A percentile compares a stretch with the other conserved stretches of the same genome.
Conservation (phyloP, 1,140 invertebrate species). For the Aphaenogaster floridana region DNA sequence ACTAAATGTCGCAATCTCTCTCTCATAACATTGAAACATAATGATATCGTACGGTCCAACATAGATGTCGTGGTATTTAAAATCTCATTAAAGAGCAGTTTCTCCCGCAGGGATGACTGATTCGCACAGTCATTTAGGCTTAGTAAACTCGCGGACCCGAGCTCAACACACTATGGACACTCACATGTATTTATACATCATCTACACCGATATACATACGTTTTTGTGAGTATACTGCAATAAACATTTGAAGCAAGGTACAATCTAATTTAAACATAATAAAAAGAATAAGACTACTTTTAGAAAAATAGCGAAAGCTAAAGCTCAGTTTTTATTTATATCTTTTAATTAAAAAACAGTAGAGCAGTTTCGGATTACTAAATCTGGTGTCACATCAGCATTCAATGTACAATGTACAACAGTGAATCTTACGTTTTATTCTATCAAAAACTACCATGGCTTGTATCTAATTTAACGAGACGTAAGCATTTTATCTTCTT, state of each 20-base stretch:
- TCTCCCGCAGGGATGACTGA: neutral
- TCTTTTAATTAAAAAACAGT: neutral
- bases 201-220: neutral
- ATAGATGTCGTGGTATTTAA: constrained; percentile 35
- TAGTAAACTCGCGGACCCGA: neutral
- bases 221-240: neutral
- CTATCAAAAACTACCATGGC: neutral
- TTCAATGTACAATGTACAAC: neutral
- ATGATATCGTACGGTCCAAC: neutral
- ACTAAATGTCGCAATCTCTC: constrained; percentile 23
- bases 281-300: neutral
- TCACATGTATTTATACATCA: neutral
- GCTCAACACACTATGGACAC: neutral
- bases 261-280: neutral
- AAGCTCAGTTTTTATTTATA: neutral
- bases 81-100: constrained; percentile 26
- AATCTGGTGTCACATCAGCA: neutral
- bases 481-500: constrained; percentile 1
- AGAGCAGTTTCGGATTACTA: neutral
- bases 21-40: constrained; percentile 17
- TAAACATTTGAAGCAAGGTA: neutral
- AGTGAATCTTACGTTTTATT: neutral
- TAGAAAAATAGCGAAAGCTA: neutral
- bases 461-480: constrained; percentile 20
- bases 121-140: constrained; percentile 12